These are phyloP conservation scores for Patiria pectinifera DNA, from an alignment of 53 echinoderm and acorn worm species.

Conservation along the genomic window DNA sequence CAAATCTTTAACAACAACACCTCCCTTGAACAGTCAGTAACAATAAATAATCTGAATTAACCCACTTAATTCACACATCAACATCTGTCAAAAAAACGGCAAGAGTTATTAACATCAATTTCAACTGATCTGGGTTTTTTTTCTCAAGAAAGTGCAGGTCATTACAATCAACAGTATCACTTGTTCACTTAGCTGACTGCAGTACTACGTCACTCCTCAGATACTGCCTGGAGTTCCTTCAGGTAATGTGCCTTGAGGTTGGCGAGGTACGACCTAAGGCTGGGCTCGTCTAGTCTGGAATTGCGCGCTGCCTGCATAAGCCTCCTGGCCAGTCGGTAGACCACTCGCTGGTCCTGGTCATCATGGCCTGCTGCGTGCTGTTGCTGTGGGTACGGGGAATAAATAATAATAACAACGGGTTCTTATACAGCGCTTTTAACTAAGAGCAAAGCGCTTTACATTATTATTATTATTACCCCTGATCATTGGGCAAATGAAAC, in stretches of 20 bases:
- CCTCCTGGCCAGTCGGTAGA: slow-evolving; percentile 79
- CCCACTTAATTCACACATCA: no score
- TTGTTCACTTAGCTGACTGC: background rate
- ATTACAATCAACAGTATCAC: background rate
- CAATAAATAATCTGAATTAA: no score
- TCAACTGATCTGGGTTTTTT: background rate
- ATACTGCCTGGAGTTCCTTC: slow-evolving; percentile 69
- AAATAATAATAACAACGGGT: background rate
- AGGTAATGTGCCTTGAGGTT: slow-evolving; percentile 74
- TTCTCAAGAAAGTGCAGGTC: background rate
- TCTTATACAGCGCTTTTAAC: no score
- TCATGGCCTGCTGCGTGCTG: slow-evolving; percentile 8
- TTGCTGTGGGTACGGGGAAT: slow-evolving; percentile 29
- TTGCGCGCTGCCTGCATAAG: slow-evolving; percentile 88
- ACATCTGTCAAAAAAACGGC: background rate
- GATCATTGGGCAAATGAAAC: no score
- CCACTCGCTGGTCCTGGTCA: slow-evolving; percentile 59
- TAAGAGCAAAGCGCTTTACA: no score
- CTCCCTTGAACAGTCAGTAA: no score
- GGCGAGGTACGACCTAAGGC: slow-evolving; percentile 75
- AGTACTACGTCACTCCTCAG: slow-evolving; percentile 67
- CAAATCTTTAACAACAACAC: no score
- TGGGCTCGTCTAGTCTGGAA: slow-evolving; percentile 80
- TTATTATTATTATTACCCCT: no score
- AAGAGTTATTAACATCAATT: background rate